Evolutionary conservation across 2,113 vertebrate genomes (phyloP), one percentile per base, ranked within the genome.

Genomic region (Hyperopisus bebe): DNA sequence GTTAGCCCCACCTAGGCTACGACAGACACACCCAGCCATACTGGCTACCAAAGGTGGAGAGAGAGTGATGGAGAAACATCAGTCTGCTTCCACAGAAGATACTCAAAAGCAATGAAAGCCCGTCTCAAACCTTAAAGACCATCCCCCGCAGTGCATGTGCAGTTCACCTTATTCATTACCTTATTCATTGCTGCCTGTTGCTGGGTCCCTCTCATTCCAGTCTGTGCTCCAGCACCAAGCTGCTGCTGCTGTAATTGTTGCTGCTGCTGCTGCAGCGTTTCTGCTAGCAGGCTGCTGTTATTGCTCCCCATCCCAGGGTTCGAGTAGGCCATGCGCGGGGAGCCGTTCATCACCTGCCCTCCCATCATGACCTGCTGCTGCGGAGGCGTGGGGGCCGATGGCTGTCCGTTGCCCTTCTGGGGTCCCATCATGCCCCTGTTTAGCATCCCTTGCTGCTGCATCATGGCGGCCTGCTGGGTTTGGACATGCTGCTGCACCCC

Each of bases 291-390:
- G 92, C 95, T 99, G 90, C 96, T 95, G 90, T 96, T 95, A 92
- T 95, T 96, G 92, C 90, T 96, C 44, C 96, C 96, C 96, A 98
- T 97, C 86, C 95, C 96, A 0, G 96, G 95, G 91, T 95, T 97
- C 83, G 96, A 94, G 92, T 98, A 99, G 0, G 96, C 96, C 96
- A 99, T 97, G 93, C 98, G 96, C 82, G 98, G 96, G 0, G 98
- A 98, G 92, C 98, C 98, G 27, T 99, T 99, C 96, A 99, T 97
- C 93, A 98, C 97, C 94, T 99, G 96, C 1, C 95, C 95, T 31
- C 94, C 95, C 92, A 96, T 96, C 92, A 96, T 93, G 88, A 95
- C 94, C 84, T 95, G 95, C 83, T 94, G 93, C 82, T 95, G 89
- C 3, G 11, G n/a, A 27, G 89, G 53, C 4, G 53, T 15, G 82